phyloP scores from a whole-genome alignment of 2,797 vertebrate species.

The Hippoglossus hippoglossus region DNA sequence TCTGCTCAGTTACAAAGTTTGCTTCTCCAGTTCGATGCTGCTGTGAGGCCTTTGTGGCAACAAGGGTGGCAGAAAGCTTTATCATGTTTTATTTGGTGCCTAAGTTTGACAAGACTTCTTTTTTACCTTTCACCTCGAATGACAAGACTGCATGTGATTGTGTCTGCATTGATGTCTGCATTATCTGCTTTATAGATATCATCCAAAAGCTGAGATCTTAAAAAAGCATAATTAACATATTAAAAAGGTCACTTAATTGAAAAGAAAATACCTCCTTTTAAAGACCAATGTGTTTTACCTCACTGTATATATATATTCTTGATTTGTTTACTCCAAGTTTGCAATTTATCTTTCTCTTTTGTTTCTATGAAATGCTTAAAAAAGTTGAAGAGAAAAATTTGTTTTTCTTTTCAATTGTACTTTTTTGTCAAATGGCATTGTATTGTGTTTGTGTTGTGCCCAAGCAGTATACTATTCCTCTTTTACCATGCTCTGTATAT shows the following conservation, averaged over 20 bases:
- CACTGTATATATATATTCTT: slow-evolving; percentile 91
- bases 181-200: slow-evolving; percentile 77
- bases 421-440: slow-evolving; percentile 76
- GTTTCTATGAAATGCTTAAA: slow-evolving; percentile 88
- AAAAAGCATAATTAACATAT: slow-evolving; percentile 68
- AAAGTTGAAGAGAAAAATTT: slow-evolving; percentile 73
- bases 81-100: slow-evolving; percentile 82
- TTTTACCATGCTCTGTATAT: slow-evolving; percentile 82
- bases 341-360: slow-evolving; percentile 79
- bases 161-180: slow-evolving; percentile 72
- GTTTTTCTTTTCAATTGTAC: slow-evolving; percentile 77
- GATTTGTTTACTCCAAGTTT: slow-evolving; percentile 90
- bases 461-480: slow-evolving; percentile 77
- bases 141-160: slow-evolving; percentile 80
- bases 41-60: slow-evolving; percentile 61
- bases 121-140: slow-evolving; percentile 71
- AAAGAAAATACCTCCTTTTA: slow-evolving; percentile 91
- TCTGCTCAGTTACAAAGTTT: not conserved
- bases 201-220: slow-evolving; percentile 69
- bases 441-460: slow-evolving; percentile 84
- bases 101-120: slow-evolving; percentile 73
- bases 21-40: slow-evolving; percentile 32
- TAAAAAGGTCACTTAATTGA: slow-evolving; percentile 77
- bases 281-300: slow-evolving; percentile 99
- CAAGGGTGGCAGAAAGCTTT: slow-evolving; percentile 81